Evolutionary conservation across 1,140 invertebrate species (phyloP).

Genomic region (Drosophila nannoptera): DNA sequence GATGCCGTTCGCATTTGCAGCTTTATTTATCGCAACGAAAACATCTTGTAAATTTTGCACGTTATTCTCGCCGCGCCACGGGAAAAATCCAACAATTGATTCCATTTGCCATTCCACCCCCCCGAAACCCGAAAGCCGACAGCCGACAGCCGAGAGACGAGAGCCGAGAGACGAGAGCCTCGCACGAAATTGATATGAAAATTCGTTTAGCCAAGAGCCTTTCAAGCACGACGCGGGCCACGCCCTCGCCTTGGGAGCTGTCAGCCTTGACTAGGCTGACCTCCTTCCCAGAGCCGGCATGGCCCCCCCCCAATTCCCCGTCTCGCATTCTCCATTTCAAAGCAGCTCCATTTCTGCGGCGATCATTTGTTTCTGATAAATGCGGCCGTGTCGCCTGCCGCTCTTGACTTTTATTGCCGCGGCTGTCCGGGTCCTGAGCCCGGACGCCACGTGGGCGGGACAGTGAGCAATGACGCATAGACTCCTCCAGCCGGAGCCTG

Average conservation of each 20-base stretch:
- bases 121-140: slow-evolving; percentile 1
- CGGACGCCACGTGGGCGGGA: slow-evolving; percentile 21
- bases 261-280: slow-evolving; percentile 39
- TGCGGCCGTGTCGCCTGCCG: slow-evolving; percentile 68
- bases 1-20: slow-evolving; percentile 69
- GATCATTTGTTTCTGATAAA: slow-evolving; percentile 76
- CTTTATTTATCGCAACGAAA: slow-evolving; percentile 75
- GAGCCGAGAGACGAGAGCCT: no score
- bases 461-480: slow-evolving; percentile 32
- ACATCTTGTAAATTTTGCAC: slow-evolving; percentile 75
- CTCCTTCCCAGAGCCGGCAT: slow-evolving; percentile 21
- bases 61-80: slow-evolving; percentile 65
- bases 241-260: slow-evolving; percentile 38
- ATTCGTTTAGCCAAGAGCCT: slow-evolving; percentile 64
- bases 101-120: slow-evolving; percentile 52
- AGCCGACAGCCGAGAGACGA: no score
- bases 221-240: slow-evolving; percentile 43
- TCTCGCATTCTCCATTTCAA: slow-evolving; percentile 16
- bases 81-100: slow-evolving; percentile 73
- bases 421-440: slow-evolving; percentile 41
- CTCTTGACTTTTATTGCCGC: slow-evolving; percentile 74
- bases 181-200: slow-evolving; percentile 68
- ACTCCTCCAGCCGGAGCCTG: not conserved
- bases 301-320: slow-evolving; percentile 7
- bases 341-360: slow-evolving; percentile 45